Evolutionary conservation across 2,113 vertebrate genomes (phyloP).

Genomic region (Columbina picui): DNA sequence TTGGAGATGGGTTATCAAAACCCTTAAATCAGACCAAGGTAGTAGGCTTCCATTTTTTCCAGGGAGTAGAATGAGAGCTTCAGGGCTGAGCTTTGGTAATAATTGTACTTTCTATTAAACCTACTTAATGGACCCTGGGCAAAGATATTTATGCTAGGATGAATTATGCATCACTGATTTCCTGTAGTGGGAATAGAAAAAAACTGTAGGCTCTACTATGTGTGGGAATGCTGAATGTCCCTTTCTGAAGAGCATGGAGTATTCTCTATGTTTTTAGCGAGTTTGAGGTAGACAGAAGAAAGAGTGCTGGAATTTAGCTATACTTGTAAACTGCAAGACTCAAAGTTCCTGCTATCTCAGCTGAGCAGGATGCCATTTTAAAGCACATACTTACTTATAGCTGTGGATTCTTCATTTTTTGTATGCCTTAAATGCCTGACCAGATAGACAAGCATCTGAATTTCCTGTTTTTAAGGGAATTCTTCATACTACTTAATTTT

Average conservation of each 20-base stretch:
- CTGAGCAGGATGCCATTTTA: background rate
- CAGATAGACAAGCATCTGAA: background rate
- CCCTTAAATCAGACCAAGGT: background rate
- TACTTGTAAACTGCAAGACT: background rate
- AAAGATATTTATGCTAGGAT: slow-evolving; percentile 14
- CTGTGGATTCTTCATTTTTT: background rate
- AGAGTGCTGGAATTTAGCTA: background rate
- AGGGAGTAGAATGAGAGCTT: background rate
- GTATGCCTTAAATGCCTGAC: background rate
- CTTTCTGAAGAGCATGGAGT: background rate
- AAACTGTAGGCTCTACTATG: background rate
- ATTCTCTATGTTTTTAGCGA: background rate
- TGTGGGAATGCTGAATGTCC: background rate
- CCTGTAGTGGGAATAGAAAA: background rate
- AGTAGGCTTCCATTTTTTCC: background rate
- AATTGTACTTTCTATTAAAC: slow-evolving; percentile 3
- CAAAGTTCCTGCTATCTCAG: background rate
- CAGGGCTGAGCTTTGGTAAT: background rate
- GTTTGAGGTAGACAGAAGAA: background rate
- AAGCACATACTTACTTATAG: background rate
- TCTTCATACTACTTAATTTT: background rate
- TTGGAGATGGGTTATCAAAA: background rate
- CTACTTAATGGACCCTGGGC: background rate
- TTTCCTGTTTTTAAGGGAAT: background rate
- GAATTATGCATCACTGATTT: slow-evolving; percentile 35